These are phyloP conservation scores for Scylla paramamosain DNA, from an alignment of 1,140 invertebrate species.

Conservation along the genomic window DNA sequence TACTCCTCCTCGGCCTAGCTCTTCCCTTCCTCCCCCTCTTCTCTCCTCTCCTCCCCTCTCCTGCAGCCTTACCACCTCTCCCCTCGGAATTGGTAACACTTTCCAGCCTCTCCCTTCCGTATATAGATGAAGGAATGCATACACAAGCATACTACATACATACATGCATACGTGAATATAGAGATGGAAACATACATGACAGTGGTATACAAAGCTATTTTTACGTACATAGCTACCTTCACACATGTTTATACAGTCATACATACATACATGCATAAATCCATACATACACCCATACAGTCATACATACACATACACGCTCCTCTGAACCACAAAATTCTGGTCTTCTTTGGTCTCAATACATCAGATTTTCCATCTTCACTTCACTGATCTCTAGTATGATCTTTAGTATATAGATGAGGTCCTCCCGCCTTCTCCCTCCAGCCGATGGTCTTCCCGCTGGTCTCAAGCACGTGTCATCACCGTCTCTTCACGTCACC, in stretches of 20 bases:
- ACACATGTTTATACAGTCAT: too few relatives aligned
- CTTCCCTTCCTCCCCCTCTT: background rate
- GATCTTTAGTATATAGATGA: background rate
- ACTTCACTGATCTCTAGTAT: background rate
- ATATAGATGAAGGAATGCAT: background rate
- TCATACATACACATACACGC: too few relatives aligned
- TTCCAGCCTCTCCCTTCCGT: background rate
- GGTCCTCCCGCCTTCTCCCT: background rate
- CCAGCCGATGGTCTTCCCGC: background rate
- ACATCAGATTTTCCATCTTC: background rate
- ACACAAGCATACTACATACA: background rate
- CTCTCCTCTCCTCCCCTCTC: background rate
- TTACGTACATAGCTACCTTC: too few relatives aligned
- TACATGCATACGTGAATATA: conserved; percentile 6
- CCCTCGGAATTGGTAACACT: background rate
- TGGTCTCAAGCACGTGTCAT: background rate
- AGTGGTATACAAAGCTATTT: too few relatives aligned
- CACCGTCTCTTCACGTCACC: too few relatives aligned
- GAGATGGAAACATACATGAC: background rate
- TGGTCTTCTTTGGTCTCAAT: background rate
- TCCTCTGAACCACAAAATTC: background rate
- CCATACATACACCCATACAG: too few relatives aligned
- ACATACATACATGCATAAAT: too few relatives aligned
- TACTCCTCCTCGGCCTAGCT: background rate
- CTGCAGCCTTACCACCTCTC: background rate